A percentile compares a stretch with the other conserved stretches of the same genome.
Evolutionary conservation across 2,113 vertebrate genomes (phyloP).

Genomic region (Gymnogyps californianus): DNA sequence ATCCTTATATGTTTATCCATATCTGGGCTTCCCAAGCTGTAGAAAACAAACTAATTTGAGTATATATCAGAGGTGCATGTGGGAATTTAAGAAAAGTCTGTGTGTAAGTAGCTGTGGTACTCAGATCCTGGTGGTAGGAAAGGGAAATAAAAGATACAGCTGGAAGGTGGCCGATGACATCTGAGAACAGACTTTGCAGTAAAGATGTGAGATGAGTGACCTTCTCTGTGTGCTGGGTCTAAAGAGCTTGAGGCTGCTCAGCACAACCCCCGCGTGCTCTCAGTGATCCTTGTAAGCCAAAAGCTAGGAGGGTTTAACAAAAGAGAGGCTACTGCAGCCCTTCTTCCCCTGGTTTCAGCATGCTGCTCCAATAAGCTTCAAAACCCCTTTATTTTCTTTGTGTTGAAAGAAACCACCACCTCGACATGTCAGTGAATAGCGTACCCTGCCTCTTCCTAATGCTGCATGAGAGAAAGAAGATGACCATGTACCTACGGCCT

Average conservation of each 20-base stretch:
- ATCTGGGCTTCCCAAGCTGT: neutral
- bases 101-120: neutral
- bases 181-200: neutral
- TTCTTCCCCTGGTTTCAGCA: neutral
- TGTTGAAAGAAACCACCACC: neutral
- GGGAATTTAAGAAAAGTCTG: neutral
- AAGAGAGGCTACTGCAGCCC: neutral
- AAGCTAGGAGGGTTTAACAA: neutral
- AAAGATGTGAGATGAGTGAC: neutral
- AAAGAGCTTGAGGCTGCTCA: neutral
- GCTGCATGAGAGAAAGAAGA: neutral
- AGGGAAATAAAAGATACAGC: neutral
- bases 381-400: neutral
- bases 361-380: neutral
- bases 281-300: neutral
- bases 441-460: neutral
- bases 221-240: neutral
- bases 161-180: neutral
- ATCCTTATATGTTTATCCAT: neutral
- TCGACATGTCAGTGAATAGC: neutral
- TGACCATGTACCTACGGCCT: fast-evolving
- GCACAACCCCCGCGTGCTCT: neutral
- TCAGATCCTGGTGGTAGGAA: neutral
- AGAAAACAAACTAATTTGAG: neutral
- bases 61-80: neutral